These are phyloP conservation scores for Dione vanillae DNA, from an alignment of 2,888 invertebrate species.

Conservation along the genomic window DNA sequence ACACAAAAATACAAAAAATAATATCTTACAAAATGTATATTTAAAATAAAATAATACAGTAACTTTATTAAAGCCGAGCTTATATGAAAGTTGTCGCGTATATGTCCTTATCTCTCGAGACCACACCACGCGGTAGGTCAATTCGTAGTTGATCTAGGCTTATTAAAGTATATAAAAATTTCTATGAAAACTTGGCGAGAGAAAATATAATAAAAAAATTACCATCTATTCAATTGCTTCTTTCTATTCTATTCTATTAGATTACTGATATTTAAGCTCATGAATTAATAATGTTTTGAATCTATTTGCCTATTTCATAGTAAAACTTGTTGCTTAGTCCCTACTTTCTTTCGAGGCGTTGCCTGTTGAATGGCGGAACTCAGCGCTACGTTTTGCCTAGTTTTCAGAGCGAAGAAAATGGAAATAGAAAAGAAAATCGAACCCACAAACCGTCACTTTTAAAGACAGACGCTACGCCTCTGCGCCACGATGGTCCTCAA, in stretches of 20 bases:
- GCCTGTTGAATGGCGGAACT: no score
- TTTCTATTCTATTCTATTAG: not conserved
- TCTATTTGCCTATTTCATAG: not conserved
- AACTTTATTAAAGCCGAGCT: conserved; percentile 15
- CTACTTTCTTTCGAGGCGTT: no score
- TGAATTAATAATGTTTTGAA: not conserved
- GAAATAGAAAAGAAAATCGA: no score
- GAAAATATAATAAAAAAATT: not conserved
- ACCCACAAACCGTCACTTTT: no score
- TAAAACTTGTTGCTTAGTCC: no score
- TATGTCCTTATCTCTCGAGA: conserved; percentile 29
- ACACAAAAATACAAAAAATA: no score
- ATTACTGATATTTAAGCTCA: not conserved
- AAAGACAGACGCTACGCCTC: no score
- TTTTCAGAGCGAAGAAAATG: no score
- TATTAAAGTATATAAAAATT: not conserved
- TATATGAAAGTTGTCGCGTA: conserved; percentile 17
- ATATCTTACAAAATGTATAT: not conserved
- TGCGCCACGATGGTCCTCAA: no score
- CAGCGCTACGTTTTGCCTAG: no score
- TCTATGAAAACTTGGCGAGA: not conserved
- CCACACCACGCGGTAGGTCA: conserved; percentile 22
- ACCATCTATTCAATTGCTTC: no score
- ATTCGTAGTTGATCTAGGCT: conserved; percentile 9
- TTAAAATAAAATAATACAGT: not conserved